Percentiles rank a stretch among this genome's conserved stretches.
phyloP scores from a whole-genome alignment of 2,113 vertebrate species.

The Saiga tatarica region DNA sequence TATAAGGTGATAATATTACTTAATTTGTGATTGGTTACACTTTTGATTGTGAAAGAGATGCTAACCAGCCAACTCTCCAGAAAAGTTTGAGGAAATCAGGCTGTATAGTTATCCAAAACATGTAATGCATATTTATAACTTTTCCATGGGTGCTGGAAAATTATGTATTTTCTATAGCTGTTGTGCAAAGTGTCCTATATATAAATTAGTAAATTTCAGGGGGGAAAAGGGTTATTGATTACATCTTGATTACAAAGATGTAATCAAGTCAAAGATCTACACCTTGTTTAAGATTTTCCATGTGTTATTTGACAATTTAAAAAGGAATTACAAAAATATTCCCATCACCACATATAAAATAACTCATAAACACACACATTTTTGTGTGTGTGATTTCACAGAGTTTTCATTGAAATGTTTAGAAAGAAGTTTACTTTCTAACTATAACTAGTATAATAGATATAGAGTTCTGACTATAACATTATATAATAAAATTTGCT shows the following conservation, averaged over 20 bases:
- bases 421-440: not conserved
- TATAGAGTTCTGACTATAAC: not conserved
- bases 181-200: not conserved
- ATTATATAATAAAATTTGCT: not conserved
- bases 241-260: too few relatives aligned
- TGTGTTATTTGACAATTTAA: not conserved
- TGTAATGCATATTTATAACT: not conserved
- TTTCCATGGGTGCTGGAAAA: not conserved
- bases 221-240: not conserved
- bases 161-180: not conserved
- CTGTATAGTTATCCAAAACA: not conserved
- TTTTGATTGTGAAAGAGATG: not conserved
- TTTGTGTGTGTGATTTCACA: not conserved
- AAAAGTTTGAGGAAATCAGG: not conserved
- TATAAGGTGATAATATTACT: not conserved
- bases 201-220: not conserved
- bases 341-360: not conserved
- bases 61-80: not conserved
- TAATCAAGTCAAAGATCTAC: not conserved
- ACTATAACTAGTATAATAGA: not conserved
- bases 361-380: not conserved
- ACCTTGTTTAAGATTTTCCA: not conserved
- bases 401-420: not conserved
- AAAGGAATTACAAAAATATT: not conserved
- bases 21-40: not conserved